phyloP scores from a whole-genome alignment of 2,888 invertebrate species.

The Campaea margaritaria region DNA sequence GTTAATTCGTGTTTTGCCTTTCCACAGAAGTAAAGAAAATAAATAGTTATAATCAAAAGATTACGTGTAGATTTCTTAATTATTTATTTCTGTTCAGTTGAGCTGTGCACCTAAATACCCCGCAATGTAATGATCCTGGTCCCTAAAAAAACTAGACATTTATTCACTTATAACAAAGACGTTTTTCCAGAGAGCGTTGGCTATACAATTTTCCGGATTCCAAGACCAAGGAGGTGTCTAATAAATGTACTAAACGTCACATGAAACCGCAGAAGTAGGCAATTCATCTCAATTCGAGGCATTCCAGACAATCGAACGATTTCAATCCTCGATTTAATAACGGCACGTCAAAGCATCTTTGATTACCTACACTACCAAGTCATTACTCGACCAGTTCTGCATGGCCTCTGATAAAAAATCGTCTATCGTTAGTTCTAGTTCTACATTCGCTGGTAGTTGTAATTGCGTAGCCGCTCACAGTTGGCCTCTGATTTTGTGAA shows the following conservation, averaged over 20 bases:
- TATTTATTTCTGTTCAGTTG: background rate
- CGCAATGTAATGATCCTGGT: no score
- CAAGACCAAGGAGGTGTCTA: background rate
- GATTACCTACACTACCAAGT: slow-evolving; percentile 37
- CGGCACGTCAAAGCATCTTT: slow-evolving; percentile 45
- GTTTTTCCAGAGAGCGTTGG: background rate
- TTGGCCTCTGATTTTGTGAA: slow-evolving; percentile 40
- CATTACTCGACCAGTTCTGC: slow-evolving; percentile 37
- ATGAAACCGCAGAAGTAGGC: slow-evolving; percentile 17
- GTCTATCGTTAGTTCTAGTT: slow-evolving; percentile 38
- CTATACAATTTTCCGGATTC: background rate
- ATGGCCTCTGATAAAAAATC: slow-evolving; percentile 40
- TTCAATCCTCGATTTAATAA: slow-evolving; percentile 43
- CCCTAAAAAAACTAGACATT: no score
- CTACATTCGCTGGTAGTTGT: slow-evolving; percentile 39
- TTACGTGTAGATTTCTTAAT: no score
- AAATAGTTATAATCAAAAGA: no score
- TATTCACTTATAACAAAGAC: no score
- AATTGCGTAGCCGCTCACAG: slow-evolving; percentile 32
- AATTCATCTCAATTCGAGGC: slow-evolving; percentile 26
- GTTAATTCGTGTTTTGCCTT: no score
- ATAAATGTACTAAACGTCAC: slow-evolving; percentile 13
- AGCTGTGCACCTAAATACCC: no score
- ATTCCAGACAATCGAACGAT: slow-evolving; percentile 36
- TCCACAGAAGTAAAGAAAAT: no score